A percentile compares a stretch with the other conserved stretches of the same genome.
Evolutionary conservation across 92 coral and sea anemone species (phyloP).

Genomic region (Phenganax stokvisi): DNA sequence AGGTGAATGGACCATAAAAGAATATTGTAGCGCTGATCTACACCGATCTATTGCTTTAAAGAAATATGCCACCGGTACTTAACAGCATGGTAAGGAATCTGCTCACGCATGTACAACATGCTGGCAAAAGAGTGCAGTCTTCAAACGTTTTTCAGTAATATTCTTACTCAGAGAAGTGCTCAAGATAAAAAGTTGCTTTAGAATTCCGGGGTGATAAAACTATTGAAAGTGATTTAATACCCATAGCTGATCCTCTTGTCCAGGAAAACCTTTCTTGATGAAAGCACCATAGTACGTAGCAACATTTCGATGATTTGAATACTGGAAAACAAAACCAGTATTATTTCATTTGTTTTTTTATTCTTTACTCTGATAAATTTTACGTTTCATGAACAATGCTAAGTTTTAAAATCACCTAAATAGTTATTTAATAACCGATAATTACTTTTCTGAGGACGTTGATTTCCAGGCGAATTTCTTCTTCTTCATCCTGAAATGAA

Average conservation of each 20-base stretch:
- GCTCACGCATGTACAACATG: too few species aligned
- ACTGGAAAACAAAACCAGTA: constrained; percentile 48
- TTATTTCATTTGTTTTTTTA: neutral
- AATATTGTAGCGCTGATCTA: too few species aligned
- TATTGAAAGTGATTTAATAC: constrained; percentile 24
- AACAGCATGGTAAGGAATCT: too few species aligned
- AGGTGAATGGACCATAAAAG: too few species aligned
- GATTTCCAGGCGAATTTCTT: constrained; percentile 88
- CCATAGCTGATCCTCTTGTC: constrained; percentile 96
- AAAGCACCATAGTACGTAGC: constrained; percentile 99
- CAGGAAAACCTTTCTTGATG: constrained; percentile 80
- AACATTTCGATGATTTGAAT: constrained; percentile 91
- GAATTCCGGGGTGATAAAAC: neutral
- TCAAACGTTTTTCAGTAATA: too few species aligned
- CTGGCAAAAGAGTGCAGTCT: too few species aligned
- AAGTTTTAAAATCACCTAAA: neutral
- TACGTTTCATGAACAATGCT: neutral
- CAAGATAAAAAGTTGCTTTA: neutral
- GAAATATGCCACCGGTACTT: too few species aligned
- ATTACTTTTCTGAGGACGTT: constrained; percentile 91
- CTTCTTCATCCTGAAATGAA: constrained; percentile 83
- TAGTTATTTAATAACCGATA: neutral
- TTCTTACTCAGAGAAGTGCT: neutral
- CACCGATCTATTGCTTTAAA: too few species aligned
- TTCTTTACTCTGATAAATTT: neutral